Conservation (phyloP, 2,113 vertebrate species). For the Thermophis baileyi region DNA sequence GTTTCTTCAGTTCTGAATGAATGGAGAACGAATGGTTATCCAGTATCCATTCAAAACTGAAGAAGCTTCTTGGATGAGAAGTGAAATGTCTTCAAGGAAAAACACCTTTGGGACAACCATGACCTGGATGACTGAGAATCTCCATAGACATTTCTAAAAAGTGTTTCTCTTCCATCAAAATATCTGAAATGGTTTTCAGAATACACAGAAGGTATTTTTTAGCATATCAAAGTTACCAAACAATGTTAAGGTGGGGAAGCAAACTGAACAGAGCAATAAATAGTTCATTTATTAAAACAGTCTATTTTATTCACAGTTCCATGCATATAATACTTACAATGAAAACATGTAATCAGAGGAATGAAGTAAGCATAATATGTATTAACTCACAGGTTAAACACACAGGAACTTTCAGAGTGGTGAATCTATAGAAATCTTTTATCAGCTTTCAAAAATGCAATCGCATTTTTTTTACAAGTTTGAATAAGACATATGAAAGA, state of each 20-base stretch:
- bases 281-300: background rate
- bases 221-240: background rate
- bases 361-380: background rate
- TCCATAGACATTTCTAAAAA: too few relatives aligned
- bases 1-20: too few relatives aligned
- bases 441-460: slow-evolving; percentile 6
- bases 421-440: slow-evolving; percentile 17
- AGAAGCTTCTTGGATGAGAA: too few relatives aligned
- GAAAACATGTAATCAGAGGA: background rate
- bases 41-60: too few relatives aligned
- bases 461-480: slow-evolving; percentile 19
- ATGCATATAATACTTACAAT: background rate
- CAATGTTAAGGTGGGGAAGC: background rate
- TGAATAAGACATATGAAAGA: slow-evolving; percentile 5
- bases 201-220: background rate
- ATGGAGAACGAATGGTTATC: too few relatives aligned
- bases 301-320: background rate
- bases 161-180: background rate
- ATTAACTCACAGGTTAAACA: background rate
- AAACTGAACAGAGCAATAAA: background rate
- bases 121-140: too few relatives aligned
- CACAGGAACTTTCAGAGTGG: background rate
- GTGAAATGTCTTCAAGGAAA: too few relatives aligned
- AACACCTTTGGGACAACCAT: too few relatives aligned
- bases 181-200: background rate